Base-by-base conservation (phyloP, 2,113 vertebrate species). In the Antigone vipio region DNA sequence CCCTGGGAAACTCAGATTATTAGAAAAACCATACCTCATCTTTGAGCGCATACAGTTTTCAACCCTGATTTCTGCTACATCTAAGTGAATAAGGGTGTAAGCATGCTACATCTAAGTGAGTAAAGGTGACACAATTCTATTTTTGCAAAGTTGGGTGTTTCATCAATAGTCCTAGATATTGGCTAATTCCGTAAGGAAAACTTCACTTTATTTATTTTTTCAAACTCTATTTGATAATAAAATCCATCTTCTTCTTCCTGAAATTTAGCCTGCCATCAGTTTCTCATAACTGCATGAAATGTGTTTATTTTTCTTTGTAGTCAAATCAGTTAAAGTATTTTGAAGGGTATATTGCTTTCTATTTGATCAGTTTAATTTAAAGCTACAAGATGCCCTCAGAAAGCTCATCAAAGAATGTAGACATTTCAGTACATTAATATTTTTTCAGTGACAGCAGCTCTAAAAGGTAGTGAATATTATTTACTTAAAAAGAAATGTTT, bases 281-380 rank as follows among this genome's bases (percentile, higher is more conserved):
- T 87, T 83, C 64, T 75, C 88, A 11, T 34, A 92, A 74, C 20
- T 1, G 2, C 63, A 67, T 3, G 3, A 50, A 88, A 93, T 53
- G 35, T 47, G 68, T 94, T 91, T 71, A 81, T 62, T 78, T 73
- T 82, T 34, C 86, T 84, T 20, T 79, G 52, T 38, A 93, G 89
- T 85, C 53, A 88, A 62, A 95, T 92, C 77, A 80, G n/a, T 91
- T 94, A 85, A 69, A 95, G 32, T 27, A 88, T 64, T 96, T 93
- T 92, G 89, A 95, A 95, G 59, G 47, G 17, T 92, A 63, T 60
- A 92, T 96, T 15, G 5, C 19, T 87, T 98, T 96, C 82, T 89
- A 82, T 97, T 96, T 95, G 69, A 96, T 97, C 95, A 92, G 82
- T 96, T 97, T 96, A 98, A 97, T 97, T 97, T 97, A 95, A 95